Evolutionary conservation across 37 sponge, comb jelly and placozoan species (phyloP).

Genomic region (Aphrocallistes beatrix): DNA sequence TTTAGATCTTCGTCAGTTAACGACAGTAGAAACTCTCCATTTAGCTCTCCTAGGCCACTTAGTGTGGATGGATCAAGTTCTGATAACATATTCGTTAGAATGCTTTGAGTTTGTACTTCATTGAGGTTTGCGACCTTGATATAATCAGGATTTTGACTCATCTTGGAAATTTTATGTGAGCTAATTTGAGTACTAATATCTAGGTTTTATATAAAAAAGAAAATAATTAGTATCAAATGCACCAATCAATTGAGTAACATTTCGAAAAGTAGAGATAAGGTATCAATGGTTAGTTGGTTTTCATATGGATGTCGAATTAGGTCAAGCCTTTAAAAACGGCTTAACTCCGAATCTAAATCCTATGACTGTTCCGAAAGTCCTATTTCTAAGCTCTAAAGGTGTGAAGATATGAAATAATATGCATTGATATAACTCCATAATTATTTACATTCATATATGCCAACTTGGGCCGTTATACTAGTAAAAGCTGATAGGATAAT

Average conservation of each 20-base stretch:
- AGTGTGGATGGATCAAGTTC: neutral
- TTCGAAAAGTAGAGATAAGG: no score
- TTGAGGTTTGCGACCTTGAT: neutral
- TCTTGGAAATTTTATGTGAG: neutral
- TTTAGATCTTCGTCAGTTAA: neutral
- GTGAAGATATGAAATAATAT: no score
- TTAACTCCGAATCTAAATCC: no score
- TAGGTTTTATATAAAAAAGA: neutral
- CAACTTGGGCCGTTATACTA: no score
- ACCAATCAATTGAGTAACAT: neutral
- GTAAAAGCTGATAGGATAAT: no score
- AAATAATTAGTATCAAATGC: neutral
- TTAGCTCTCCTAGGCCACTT: neutral
- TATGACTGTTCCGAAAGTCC: no score
- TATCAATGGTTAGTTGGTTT: no score
- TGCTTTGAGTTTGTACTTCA: neutral
- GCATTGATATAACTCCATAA: no score
- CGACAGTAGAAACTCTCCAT: neutral
- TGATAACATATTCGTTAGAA: neutral
- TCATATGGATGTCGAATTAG: no score
- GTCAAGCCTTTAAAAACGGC: no score
- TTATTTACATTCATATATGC: no score
- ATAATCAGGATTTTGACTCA: neutral
- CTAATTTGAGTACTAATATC: neutral
- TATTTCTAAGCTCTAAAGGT: no score